These are phyloP conservation scores for Lucilia sericata DNA, from an alignment of 1,140 invertebrate genomes.

Conservation along the genomic window DNA sequence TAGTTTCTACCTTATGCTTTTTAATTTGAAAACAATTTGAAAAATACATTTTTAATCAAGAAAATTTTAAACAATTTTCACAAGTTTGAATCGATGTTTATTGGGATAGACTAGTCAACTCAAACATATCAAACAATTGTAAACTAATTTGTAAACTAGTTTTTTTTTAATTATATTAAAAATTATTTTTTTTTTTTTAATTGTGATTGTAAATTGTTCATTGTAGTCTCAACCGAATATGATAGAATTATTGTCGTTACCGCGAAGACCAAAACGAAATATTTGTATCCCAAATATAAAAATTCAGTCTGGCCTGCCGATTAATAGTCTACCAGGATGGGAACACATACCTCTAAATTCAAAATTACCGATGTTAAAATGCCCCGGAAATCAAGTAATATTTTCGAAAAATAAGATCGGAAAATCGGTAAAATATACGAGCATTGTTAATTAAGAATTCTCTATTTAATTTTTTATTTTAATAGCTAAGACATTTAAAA, in stretches of 20 bases:
- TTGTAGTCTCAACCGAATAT: slow-evolving; percentile 2
- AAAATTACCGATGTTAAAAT: slow-evolving; percentile 65
- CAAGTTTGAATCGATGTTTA: no score
- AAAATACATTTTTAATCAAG: no score
- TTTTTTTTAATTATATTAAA: no score
- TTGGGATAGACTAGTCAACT: no score
- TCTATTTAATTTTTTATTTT: neutral
- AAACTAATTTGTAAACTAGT: no score
- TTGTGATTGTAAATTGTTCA: no score
- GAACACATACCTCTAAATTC: slow-evolving; percentile 61
- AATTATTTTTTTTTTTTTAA: no score
- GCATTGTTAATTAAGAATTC: neutral
- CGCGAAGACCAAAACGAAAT: slow-evolving; percentile 54
- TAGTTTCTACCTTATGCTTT: no score
- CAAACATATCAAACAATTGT: no score
- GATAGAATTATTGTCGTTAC: slow-evolving; percentile 54
- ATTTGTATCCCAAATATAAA: slow-evolving; percentile 40
- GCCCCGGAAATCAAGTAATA: slow-evolving; percentile 63
- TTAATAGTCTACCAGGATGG: slow-evolving; percentile 65
- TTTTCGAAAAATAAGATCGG: slow-evolving; percentile 65
- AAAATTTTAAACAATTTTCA: no score
- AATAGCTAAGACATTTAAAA: slow-evolving; percentile 57
- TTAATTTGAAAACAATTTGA: no score
- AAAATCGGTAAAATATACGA: slow-evolving; percentile 52
- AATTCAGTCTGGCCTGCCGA: slow-evolving; percentile 56